These are phyloP conservation scores for Prionailurus viverrinus DNA, from an alignment of 2,113 vertebrate species.

Conservation along the genomic window DNA sequence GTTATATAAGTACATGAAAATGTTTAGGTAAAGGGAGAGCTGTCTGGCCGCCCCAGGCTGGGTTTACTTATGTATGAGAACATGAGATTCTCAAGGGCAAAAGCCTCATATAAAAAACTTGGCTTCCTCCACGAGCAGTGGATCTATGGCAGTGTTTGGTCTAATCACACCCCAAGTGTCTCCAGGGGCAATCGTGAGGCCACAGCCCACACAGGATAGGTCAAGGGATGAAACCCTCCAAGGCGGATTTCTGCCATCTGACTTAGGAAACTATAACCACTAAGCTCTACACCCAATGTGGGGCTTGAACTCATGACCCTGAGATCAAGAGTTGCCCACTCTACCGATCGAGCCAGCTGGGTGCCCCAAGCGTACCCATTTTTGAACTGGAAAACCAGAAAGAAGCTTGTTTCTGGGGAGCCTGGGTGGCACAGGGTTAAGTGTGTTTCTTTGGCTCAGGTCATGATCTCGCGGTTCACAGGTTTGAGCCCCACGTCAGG, in stretches of 20 bases:
- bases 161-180: not conserved
- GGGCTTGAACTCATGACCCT: not conserved
- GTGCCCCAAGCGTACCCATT: not conserved
- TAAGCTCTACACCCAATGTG: not conserved
- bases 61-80: not conserved
- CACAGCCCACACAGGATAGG: not conserved
- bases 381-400: slow-evolving; percentile 27
- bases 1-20: not conserved
- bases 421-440: no score
- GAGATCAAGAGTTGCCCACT: not conserved
- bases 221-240: not conserved
- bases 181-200: not conserved
- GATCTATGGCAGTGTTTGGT: not conserved
- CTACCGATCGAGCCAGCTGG: not conserved
- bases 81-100: not conserved
- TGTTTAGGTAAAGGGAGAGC: not conserved
- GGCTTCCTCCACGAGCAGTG: slow-evolving; percentile 26
- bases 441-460: no score
- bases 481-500: no score
- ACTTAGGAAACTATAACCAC: not conserved
- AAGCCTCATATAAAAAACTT: not conserved
- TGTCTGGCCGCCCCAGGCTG: not conserved
- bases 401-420: not conserved
- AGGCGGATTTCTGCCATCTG: not conserved
- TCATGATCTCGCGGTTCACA: no score